phyloP scores from a whole-genome alignment of 2,113 vertebrate genomes.

The Lipophrys pholis region DNA sequence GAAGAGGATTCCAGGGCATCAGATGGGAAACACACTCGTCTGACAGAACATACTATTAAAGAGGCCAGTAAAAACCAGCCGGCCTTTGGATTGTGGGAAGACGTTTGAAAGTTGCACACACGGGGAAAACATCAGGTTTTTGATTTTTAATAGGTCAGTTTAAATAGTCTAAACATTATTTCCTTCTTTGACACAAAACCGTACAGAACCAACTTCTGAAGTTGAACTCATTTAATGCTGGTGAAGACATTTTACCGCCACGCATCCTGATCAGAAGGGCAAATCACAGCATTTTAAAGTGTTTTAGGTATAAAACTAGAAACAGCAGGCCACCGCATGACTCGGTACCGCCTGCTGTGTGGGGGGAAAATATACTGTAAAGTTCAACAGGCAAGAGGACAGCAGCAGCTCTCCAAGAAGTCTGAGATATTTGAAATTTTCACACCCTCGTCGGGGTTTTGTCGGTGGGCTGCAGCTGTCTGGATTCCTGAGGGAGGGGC shows the following conservation, averaged over 20 bases:
- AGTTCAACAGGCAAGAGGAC: slow-evolving; percentile 11
- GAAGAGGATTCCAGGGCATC: too few species aligned
- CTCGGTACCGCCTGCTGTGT: slow-evolving; percentile 16
- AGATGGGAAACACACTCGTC: too few species aligned
- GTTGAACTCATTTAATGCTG: slow-evolving; percentile 57
- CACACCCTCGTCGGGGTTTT: slow-evolving; percentile 69
- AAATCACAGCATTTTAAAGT: slow-evolving; percentile 34
- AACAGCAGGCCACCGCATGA: background rate
- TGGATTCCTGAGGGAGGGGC: slow-evolving; percentile 60
- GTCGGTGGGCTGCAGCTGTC: slow-evolving; percentile 66
- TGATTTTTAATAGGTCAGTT: slow-evolving; percentile 43
- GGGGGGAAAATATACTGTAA: slow-evolving; percentile 4
- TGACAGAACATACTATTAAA: too few species aligned
- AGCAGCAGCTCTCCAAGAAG: slow-evolving; percentile 24
- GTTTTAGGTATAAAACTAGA: slow-evolving; percentile 18
- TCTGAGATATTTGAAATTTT: slow-evolving; percentile 47
- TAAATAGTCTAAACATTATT: slow-evolving; percentile 46
- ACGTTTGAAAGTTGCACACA: too few species aligned
- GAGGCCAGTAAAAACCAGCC: too few species aligned
- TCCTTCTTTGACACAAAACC: slow-evolving; percentile 30
- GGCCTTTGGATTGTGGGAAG: too few species aligned
- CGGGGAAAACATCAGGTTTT: too few species aligned
- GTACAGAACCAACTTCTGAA: slow-evolving; percentile 64
- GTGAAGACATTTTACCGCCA: background rate
- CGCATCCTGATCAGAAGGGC: slow-evolving; percentile 13